Conservation (phyloP, 2,797 vertebrate genomes). For the Perodicticus potto region DNA sequence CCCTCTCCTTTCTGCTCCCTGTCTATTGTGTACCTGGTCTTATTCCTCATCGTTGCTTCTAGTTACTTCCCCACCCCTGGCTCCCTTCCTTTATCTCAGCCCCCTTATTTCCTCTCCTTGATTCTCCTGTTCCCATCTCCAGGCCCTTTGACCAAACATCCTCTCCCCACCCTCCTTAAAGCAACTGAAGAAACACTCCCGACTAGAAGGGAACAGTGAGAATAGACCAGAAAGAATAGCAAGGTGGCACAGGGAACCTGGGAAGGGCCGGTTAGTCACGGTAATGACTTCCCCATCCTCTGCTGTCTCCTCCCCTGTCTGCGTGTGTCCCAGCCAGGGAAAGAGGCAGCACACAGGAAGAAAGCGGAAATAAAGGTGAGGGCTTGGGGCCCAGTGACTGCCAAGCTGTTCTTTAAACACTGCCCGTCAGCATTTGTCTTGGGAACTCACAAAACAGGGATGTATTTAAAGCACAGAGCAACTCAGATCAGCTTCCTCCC, state of each 20-base stretch:
- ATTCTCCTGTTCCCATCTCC: slow-evolving; percentile 70
- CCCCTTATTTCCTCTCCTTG: slow-evolving; percentile 75
- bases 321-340: not conserved
- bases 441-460: not conserved
- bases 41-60: slow-evolving; percentile 48
- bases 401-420: not conserved
- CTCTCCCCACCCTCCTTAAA: slow-evolving; percentile 5
- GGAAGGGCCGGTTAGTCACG: not conserved
- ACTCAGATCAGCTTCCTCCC: not conserved
- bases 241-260: not conserved
- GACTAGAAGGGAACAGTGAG: not conserved
- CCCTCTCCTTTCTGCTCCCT: not conserved
- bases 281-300: slow-evolving; percentile 1
- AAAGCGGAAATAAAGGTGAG: slow-evolving; percentile 39
- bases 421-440: not conserved
- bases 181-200: not conserved
- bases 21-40: not conserved
- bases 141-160: slow-evolving; percentile 81
- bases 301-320: not conserved
- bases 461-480: not conserved
- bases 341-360: not conserved
- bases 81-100: slow-evolving; percentile 73
- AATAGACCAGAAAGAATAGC: not conserved
- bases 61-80: slow-evolving; percentile 55
- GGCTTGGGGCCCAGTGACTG: not conserved